These are phyloP conservation scores for Galemys pyrenaicus DNA, from an alignment of 2,113 vertebrate species.

Conservation along the genomic window DNA sequence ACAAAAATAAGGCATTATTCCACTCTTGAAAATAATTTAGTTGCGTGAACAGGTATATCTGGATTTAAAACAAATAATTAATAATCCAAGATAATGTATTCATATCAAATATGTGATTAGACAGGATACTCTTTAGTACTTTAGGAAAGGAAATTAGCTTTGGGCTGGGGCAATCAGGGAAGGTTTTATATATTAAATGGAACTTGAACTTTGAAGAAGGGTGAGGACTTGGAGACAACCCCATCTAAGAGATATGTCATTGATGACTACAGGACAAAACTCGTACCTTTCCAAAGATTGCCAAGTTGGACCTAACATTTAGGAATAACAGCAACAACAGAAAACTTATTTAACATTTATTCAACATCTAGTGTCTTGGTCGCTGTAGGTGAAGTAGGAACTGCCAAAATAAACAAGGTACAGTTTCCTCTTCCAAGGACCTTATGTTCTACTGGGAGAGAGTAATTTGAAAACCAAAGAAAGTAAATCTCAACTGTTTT, in stretches of 20 bases:
- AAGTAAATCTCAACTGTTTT: neutral
- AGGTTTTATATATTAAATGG: neutral
- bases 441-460: neutral
- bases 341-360: neutral
- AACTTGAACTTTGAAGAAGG: slow-evolving; percentile 17
- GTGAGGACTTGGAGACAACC: neutral
- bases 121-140: neutral
- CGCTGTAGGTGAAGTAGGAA: neutral
- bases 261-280: neutral
- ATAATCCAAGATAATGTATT: neutral
- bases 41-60: neutral
- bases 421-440: neutral
- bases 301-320: neutral
- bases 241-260: neutral
- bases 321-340: neutral
- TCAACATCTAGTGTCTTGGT: slow-evolving; percentile 16
- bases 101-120: neutral
- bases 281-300: neutral
- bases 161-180: neutral
- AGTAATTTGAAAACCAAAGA: neutral
- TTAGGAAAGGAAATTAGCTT: neutral
- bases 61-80: slow-evolving; percentile 39
- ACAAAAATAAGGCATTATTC: neutral
- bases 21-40: slow-evolving; percentile 15
- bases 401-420: neutral